Evolutionary conservation across 2,888 invertebrate species (phyloP), one percentile per base, ranked within the genome.

Genomic region (Limnephilus marmoratus): DNA sequence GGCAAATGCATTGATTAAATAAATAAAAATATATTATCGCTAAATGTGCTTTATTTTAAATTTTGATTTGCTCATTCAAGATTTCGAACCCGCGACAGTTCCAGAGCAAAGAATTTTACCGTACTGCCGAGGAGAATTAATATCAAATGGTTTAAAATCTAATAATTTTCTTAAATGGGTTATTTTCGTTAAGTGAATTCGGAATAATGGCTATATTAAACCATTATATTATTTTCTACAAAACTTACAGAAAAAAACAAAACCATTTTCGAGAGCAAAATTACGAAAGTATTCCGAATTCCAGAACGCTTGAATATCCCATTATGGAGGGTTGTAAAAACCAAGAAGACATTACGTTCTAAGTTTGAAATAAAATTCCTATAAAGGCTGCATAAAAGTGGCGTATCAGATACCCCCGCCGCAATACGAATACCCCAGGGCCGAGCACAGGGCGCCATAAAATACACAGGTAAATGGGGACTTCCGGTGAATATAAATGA

Each of bases 331-430:
- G 34, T 80, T 41, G 41, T 85, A 85, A 88, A 88, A 88, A 88
- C 88, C 34, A 80, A 80, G 68, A 88, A 80, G 88, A 88, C 88
- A 80, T 68, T 88, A 80, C 88, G 31, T 68, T 29, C 90, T 24
- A 41, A 90, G 31, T 90, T 82, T 81, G 82, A 90, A 81, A 90
- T 90, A 81, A 90, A 81, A 90, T 45, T 82, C 90, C 82, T 41
- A 90, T 90, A 90, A 90, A 90, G 41, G 45, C 81, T 90, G 90
- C 81, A 90, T 90, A 45, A 90, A 81, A 90, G 41, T 29, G 90
- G 45, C 37, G n/a, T 37, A 68, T 37, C 34, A 80, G 53, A 37
- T 15, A 88, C 68, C 68, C 80, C 11, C 68, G 53, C 68, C 49
- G 45, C 41, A 86, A 41, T 41, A 34, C 85, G 31, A 31, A 29